phyloP scores from a whole-genome alignment of 2,888 invertebrate genomes.

The Actias luna region DNA sequence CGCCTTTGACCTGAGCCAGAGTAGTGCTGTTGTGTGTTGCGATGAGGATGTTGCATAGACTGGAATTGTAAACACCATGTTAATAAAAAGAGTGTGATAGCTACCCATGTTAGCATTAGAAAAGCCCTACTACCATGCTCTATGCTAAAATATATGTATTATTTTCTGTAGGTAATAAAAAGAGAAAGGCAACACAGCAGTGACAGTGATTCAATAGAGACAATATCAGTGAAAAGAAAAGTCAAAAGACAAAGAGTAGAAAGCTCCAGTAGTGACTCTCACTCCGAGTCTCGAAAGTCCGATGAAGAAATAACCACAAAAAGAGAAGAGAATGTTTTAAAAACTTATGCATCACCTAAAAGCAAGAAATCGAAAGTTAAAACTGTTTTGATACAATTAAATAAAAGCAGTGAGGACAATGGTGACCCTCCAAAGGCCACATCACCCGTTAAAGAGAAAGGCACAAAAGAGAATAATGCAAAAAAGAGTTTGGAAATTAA shows the following conservation, averaged over 20 bases:
- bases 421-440: constrained; percentile 5
- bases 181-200: constrained; percentile 58
- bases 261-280: constrained; percentile 64
- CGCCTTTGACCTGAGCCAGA: no score
- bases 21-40: no score
- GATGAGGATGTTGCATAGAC: no score
- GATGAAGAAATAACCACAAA: constrained; percentile 37
- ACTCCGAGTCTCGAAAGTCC: constrained; percentile 25
- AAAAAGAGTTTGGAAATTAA: constrained; percentile 26
- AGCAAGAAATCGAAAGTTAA: constrained; percentile 37
- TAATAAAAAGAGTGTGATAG: no score
- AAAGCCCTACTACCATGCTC: no score
- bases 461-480: constrained; percentile 15
- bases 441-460: constrained; percentile 27
- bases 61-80: no score
- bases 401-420: background rate
- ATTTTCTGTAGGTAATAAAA: constrained; percentile 38
- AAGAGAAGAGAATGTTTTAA: constrained; percentile 41
- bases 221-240: constrained; percentile 39
- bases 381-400: constrained; percentile 14
- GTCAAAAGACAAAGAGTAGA: constrained; percentile 64
- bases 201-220: constrained; percentile 44
- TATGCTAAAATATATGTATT: background rate
- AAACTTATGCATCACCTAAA: constrained; percentile 59
- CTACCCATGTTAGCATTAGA: no score